Evolutionary conservation across 2,797 vertebrate species (phyloP).

Genomic region (Anniella stebbinsi): DNA sequence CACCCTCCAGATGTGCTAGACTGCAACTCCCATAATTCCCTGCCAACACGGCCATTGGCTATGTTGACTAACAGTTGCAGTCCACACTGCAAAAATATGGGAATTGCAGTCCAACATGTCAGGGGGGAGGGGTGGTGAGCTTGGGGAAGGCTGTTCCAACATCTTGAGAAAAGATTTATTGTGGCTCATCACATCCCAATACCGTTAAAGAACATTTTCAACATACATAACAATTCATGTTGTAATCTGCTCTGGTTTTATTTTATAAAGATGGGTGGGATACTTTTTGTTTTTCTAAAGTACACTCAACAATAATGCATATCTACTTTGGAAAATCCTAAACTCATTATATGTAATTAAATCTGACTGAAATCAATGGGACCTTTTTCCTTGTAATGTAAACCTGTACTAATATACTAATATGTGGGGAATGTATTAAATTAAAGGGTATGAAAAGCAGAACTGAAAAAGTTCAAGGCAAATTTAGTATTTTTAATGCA

Average conservation of each 20-base stretch:
- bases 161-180: not conserved
- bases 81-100: too few species aligned
- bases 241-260: not conserved
- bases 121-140: too few species aligned
- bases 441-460: not conserved
- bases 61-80: too few species aligned
- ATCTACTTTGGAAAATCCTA: not conserved
- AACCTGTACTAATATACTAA: not conserved
- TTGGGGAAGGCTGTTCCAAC: too few species aligned
- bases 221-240: not conserved
- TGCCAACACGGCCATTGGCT: too few species aligned
- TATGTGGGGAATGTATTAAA: not conserved
- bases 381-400: not conserved
- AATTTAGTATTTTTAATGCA: not conserved
- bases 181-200: not conserved
- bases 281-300: not conserved
- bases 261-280: not conserved
- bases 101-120: too few species aligned
- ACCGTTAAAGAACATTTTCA: not conserved
- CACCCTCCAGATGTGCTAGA: too few species aligned
- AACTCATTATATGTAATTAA: not conserved
- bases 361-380: not conserved
- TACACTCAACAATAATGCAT: not conserved
- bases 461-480: not conserved
- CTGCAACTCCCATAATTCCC: too few species aligned